A percentile compares a stretch with the other conserved stretches of the same genome.
These are phyloP conservation scores for Nothocercus julius DNA, from an alignment of 2,113 vertebrate genomes.

Conservation along the genomic window DNA sequence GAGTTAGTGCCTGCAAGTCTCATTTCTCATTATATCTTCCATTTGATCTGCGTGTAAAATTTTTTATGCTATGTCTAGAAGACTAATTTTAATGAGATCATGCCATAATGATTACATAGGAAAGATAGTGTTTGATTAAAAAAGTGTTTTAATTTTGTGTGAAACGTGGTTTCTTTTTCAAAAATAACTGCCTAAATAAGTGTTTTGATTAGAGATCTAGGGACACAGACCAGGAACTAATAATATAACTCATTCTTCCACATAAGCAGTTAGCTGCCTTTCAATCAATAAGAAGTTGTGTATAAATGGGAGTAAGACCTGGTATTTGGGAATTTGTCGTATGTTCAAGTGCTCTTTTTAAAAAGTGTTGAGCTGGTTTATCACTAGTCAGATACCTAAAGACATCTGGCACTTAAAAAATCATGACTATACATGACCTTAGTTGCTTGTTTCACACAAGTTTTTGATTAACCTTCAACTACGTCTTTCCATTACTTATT, in stretches of 20 bases:
- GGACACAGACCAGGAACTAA: not conserved
- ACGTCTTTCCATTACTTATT: not conserved
- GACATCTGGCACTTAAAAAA: not conserved
- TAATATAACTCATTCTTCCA: not conserved
- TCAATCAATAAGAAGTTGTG: fast-evolving
- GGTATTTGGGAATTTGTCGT: not conserved
- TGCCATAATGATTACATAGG: not conserved
- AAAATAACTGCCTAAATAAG: not conserved
- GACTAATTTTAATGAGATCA: not conserved
- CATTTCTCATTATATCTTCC: not conserved
- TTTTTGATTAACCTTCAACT: not conserved
- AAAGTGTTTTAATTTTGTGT: not conserved
- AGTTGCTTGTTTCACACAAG: not conserved
- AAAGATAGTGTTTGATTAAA: not conserved
- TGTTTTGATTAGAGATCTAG: not conserved
- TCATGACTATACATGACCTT: not conserved
- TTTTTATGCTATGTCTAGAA: not conserved
- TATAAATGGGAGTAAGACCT: not conserved
- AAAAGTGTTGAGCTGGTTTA: not conserved
- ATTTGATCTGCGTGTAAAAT: not conserved
- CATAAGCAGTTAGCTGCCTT: not conserved
- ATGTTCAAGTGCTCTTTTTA: not conserved
- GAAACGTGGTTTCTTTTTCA: not conserved
- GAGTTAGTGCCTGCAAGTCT: not conserved
- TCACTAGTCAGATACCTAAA: not conserved